Evolutionary conservation across 1,140 invertebrate genomes (phyloP).

Genomic region (Caerostris darwini): DNA sequence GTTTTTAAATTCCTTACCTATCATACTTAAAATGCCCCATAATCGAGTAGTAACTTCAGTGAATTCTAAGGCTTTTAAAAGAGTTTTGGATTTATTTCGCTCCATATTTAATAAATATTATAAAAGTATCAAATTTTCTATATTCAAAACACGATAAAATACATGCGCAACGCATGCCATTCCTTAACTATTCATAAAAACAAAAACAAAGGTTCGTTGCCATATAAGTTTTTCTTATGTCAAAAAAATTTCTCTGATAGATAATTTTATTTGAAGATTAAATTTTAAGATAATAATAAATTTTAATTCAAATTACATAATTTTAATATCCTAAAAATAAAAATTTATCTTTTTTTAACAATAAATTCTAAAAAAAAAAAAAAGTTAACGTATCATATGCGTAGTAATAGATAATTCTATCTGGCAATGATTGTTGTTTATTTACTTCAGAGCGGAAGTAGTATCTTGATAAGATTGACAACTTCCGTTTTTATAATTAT

Average conservation of each 20-base stretch:
- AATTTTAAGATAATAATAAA: background rate
- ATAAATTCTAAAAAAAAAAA: background rate
- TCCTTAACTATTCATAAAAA: conserved; percentile 43
- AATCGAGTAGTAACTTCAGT: conserved; percentile 58
- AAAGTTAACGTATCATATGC: background rate
- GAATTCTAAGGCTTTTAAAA: conserved; percentile 55
- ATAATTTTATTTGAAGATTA: too few species aligned
- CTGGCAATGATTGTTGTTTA: background rate
- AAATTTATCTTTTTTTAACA: background rate
- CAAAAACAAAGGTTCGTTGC: conserved; percentile 62
- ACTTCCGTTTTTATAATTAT: background rate
- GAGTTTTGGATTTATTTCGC: conserved; percentile 29
- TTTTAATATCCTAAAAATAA: background rate
- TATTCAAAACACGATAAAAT: conserved; percentile 38
- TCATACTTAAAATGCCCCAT: conserved; percentile 70
- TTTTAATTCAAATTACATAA: background rate
- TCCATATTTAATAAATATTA: conserved; percentile 38
- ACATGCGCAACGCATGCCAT: conserved; percentile 51
- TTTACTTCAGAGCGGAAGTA: background rate
- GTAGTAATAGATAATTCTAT: background rate
- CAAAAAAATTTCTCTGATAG: too few species aligned
- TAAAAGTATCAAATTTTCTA: conserved; percentile 31
- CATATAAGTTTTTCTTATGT: background rate
- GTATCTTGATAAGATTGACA: background rate
- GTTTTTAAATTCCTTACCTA: conserved; percentile 43